Base-by-base conservation (phyloP, 1,140 invertebrate genomes). In the Tenebrio molitor region DNA sequence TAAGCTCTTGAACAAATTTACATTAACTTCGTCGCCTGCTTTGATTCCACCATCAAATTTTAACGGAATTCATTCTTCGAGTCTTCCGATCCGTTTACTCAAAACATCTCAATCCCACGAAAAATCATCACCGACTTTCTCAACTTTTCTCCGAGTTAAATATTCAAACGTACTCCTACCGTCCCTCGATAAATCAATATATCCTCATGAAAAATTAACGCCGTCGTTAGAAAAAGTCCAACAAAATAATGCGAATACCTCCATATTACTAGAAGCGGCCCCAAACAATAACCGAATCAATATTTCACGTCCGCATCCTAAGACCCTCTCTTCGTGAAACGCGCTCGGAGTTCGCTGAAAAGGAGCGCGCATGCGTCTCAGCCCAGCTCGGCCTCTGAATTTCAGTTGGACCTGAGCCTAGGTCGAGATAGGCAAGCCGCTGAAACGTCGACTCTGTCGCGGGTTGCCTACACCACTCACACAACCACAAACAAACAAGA, bases 201-300 rank as follows among this genome's bases (percentile, higher is more conserved):
- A 33, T 4, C 29, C 29, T 33, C 10, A 33, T 33, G 10, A 33
- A 33, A 33, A 33, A 33, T 33, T 33, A 33, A 33, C 29, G 29
- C 29, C 10, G n/a, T n/a, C n/a, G n/a, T n/a, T n/a, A n/a, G n/a
- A n/a, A n/a, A n/a, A n/a, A n/a, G n/a, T n/a, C n/a, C n/a, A n/a
- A n/a, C n/a, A 29, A 29, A 29, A 8, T 10, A 29, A 25, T 14
- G 50, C 50, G 50, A 29, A 58, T 58, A 12, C 50, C 23, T 58
- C 10, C 23, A 58, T 17, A 29, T 14, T 58, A 25, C 23, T 2
- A 25, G 12, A 25, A 25, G 2, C n/a, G 50, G 21, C 50, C n/a
- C 33, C 29, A 65, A 65, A 72, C 71, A 73, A 73, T 73, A 73
- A 73, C 66, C 17, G 64, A 73, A 73, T 73, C 72, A 73, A 73